Base-by-base conservation (phyloP, 2,888 invertebrate species). In the Cactoblastis cactorum region DNA sequence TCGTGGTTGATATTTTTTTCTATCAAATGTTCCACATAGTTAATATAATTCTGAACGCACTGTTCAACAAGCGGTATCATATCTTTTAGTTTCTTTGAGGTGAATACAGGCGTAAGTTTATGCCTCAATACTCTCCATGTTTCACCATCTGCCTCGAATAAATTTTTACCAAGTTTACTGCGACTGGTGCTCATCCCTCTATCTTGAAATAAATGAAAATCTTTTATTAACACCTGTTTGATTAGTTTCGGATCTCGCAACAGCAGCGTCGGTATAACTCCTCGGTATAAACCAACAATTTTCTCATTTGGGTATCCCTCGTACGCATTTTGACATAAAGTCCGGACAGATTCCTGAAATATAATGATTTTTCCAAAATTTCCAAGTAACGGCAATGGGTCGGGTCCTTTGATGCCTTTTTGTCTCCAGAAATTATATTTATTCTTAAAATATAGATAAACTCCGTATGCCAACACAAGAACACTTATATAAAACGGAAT, bases 91-190 rank as follows among this genome's bases (percentile, higher is more conserved):
- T 63, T 67, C 0, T 59, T 67, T 9, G 67, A 63, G 2, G 74
- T 68, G 32, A 76, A 78, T 2, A 67, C 62, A 0, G 77, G 71
- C 5, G 74, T 71, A 12, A 77, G 45, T 41, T 71, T 67, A 33
- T 71, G 68, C 15, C 79, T 61, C 49, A 73, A 53, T 19, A 71
- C 53, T 52, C 60, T 70, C 79, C 79, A 79, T 2, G 61, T 55
- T 14, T 75, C 72, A 1, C 74, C 76, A 17, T 74, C 70, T 12
- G 59, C 65, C 1, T 58, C 52, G 38, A 76, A 68, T 9, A 78
- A 46, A 41, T 74, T 77, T 19, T 60, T 61, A 35, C 64, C 53
- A 2, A 73, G 51, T 6, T 63, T 62, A 9, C 64, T 58, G 8
- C 59, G 54, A 3, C 61, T 60, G 0, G 63, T 53, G 11, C 62